Base-by-base conservation (phyloP, 2,888 invertebrate genomes). In the Unio delphinus region DNA sequence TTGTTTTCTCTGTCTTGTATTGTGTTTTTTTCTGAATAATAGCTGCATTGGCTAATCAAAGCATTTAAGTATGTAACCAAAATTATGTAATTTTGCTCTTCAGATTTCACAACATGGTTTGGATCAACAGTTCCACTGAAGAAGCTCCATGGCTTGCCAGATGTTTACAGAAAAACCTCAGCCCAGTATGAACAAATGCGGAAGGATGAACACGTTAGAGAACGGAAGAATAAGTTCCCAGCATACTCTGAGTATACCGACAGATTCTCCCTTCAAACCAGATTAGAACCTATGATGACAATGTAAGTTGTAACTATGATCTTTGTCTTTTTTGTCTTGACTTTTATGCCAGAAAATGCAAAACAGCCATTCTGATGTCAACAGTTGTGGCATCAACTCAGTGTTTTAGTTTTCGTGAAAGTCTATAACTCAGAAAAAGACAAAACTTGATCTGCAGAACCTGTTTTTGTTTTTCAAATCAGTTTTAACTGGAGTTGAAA, bases 61-160 rank as follows among this genome's bases (percentile, higher is more conserved):
- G 55, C 34, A 5, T 64, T 28, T 58, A 64, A 63, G 20, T 18
- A 58, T 34, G 3, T 45, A 18, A 5, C 20, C n/a, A n/a, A n/a
- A n/a, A n/a, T n/a, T n/a, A 55, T 26, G 65, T 56, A 28, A 18
- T 18, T 30, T 61, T 28, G 26, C 61, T 20, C 6, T 61, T 73
- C 69, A 89, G 89, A 84, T 72, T 79, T 81, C 54, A 83, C 81
- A n/a, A 88, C 89, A 0, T 89, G 89, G 89, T 87, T 86, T 70
- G 83, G 85, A 20, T 86, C 88, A 11, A 76, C 80, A 6, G 82
- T 83, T 17, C 85, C 85, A 1, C 79, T 89, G 26, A 89, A 88
- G 78, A 75, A 84, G 69, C 85, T 86, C 0, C 73, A 80, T 4
- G 72, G 87, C 3, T 73, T 89, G 67, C 81, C 86, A 63, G 78